Evolutionary conservation across 2,797 vertebrate species (phyloP).

Genomic region (Squalus acanthias): DNA sequence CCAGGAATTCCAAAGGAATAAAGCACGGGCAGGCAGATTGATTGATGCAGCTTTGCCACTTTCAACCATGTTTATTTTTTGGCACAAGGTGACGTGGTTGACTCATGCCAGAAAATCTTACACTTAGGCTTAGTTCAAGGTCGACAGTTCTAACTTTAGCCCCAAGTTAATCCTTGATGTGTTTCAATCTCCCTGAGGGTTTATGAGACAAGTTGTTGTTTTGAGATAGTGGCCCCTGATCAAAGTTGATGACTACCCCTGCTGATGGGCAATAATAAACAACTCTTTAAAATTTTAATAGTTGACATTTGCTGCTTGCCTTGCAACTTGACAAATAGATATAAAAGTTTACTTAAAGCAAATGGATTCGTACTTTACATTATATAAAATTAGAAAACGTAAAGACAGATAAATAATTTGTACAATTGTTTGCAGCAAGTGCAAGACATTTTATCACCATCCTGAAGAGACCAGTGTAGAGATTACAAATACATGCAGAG

Average conservation of each 20-base stretch:
- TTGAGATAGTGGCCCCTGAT: neutral
- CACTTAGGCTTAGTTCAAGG: neutral
- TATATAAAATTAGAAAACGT: neutral
- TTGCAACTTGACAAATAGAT: neutral
- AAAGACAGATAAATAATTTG: neutral
- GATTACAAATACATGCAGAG: neutral
- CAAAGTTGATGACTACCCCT: neutral
- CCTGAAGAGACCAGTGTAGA: neutral
- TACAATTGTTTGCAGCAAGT: neutral
- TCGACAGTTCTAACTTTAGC: neutral
- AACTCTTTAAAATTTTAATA: neutral
- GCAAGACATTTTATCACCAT: neutral
- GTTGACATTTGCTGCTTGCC: neutral
- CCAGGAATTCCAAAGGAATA: neutral
- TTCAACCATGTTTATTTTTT: too few species aligned
- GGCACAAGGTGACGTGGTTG: too few species aligned
- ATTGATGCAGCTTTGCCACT: neutral
- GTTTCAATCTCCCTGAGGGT: neutral
- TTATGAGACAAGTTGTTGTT: neutral
- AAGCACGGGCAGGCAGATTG: neutral
- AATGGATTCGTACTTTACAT: neutral
- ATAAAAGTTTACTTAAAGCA: neutral
- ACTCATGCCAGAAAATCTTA: neutral
- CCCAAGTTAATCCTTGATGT: neutral
- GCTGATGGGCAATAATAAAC: neutral